Evolutionary conservation across 1,140 invertebrate genomes (phyloP).

Genomic region (Rhopalosiphum padi): DNA sequence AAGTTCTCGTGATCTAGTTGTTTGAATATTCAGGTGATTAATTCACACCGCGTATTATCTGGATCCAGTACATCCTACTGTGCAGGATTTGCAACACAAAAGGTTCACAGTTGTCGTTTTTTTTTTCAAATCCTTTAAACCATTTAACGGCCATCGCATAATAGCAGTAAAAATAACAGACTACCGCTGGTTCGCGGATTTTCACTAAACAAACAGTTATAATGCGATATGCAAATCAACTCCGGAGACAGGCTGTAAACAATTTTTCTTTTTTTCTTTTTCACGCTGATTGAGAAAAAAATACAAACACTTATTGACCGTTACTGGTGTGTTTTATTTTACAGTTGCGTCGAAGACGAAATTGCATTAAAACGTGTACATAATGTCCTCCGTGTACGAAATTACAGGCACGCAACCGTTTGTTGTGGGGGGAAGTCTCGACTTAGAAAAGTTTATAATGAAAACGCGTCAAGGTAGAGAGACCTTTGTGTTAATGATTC

Average conservation of each 20-base stretch:
- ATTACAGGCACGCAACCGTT: slow-evolving; percentile 49
- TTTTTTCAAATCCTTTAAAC: slow-evolving; percentile 38
- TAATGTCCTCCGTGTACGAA: background rate
- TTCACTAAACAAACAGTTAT: slow-evolving; percentile 35
- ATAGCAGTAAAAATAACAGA: slow-evolving; percentile 46
- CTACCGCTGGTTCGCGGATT: background rate
- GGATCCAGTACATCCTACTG: background rate
- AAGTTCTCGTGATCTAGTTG: background rate
- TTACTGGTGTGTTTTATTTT: background rate
- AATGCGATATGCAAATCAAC: slow-evolving; percentile 44
- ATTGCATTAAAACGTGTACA: slow-evolving; percentile 47
- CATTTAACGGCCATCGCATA: slow-evolving; percentile 37
- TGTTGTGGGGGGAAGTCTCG: slow-evolving; percentile 21
- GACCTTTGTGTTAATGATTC: slow-evolving; percentile 55
- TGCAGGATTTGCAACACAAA: background rate
- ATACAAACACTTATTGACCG: slow-evolving; percentile 42
- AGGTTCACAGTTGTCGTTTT: background rate
- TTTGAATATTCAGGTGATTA: slow-evolving; percentile 44
- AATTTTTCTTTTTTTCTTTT: slow-evolving; percentile 1
- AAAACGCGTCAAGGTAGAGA: slow-evolving; percentile 46
- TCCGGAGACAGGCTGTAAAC: background rate
- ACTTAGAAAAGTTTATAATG: slow-evolving; percentile 52
- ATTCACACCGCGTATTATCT: background rate
- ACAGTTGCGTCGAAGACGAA: background rate
- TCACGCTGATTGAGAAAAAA: background rate